Evolutionary conservation across 2,888 invertebrate species (phyloP).

Genomic region (Leucophenga maculata): DNA sequence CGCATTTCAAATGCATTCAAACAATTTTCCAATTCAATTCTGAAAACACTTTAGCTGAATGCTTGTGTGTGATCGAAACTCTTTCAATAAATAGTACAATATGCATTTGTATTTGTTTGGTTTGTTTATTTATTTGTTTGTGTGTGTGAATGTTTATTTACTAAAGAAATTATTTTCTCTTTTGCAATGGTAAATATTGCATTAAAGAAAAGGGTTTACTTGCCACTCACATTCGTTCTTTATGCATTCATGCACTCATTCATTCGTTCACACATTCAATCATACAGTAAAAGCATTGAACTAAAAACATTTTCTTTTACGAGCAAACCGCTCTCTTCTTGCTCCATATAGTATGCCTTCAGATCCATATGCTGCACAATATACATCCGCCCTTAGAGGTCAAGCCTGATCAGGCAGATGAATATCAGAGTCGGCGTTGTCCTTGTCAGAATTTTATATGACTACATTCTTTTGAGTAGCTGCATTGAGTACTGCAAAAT

Average conservation of each 20-base stretch:
- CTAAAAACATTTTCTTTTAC: conserved; percentile 18
- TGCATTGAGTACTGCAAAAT: background rate
- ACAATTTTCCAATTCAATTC: conserved; percentile 12
- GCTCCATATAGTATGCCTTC: background rate
- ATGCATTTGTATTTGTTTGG: background rate
- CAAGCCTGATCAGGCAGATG: conserved; percentile 21
- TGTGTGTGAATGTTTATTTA: conserved; percentile 6
- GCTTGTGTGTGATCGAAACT: too few relatives aligned
- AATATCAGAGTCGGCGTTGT: background rate
- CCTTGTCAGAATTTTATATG: conserved; percentile 9
- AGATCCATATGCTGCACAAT: background rate
- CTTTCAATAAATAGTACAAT: too few relatives aligned
- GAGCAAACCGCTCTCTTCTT: background rate
- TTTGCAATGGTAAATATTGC: conserved; percentile 28
- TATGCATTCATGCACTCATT: background rate
- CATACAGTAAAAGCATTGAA: conserved; percentile 19
- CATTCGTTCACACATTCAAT: conserved; percentile 3
- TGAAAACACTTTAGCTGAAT: background rate
- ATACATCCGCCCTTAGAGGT: background rate
- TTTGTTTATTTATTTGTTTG: background rate
- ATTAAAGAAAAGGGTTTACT: conserved; percentile 16
- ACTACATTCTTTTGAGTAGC: background rate
- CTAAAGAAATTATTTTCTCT: conserved; percentile 10
- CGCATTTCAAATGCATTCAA: conserved; percentile 1
- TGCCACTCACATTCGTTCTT: background rate